Base-by-base conservation (phyloP, 2,888 invertebrate genomes). In the Holacanthella duospinosa region DNA sequence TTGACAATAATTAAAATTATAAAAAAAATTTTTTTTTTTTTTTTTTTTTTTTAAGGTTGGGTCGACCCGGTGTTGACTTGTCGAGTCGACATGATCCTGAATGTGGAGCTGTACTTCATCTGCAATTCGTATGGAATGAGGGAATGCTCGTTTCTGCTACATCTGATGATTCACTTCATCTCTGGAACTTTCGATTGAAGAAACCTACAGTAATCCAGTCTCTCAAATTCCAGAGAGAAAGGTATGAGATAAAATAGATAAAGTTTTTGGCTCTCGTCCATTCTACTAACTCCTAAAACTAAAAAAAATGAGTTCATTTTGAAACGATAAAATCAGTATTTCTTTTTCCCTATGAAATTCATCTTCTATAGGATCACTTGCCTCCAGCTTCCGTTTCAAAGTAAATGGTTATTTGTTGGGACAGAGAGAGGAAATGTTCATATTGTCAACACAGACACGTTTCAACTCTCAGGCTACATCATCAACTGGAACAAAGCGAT, bases 401-500 rank as follows among this genome's bases (percentile, higher is more conserved):
- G 94, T 77, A 95, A 95, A 82, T 99, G 97, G 97, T 80, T 97
- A 75, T 95, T 96, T 82, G 88, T 97, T 73, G 99, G 99, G 74
- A 95, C 97, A 64, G 96, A 97, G 79, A 85, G 91, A 74, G 99
- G 99, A 71, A 99, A 99, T 82, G 89, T 97, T 75, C 95, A 99
- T 80, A 86, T 97, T 72, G 91, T 96, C 76, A 91, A 96, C 81
- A 87, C 97, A 75, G 96, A 96, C 81, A 87, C 88, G 74, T 99
- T 99, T 82, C 84, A 86, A 75, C 85, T 99, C 75, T 95, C 95
- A 76, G 95, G 96, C 70, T 99, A 99, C 82, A 86, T 95, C 79
- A 94, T 99, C 83, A 96, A 97, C 84, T 99, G 99, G 99, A 99
- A 99, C 83, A 99, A 99, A 83, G 94, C 96, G 75, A 97, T 99